Base-by-base conservation (phyloP, 1,140 invertebrate genomes). In the Pseudomyrmex gracilis region DNA sequence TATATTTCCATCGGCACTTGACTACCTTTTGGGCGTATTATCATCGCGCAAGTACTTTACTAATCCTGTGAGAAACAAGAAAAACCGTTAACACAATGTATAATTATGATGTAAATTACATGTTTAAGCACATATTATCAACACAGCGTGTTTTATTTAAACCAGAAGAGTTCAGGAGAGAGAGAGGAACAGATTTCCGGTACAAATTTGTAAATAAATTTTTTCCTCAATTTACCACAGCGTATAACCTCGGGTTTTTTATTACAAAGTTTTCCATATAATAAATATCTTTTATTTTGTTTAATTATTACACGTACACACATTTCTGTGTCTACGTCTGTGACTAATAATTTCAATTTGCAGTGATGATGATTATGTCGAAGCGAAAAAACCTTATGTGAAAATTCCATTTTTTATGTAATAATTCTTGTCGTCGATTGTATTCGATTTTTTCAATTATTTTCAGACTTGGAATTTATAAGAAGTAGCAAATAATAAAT, bases 51-150 rank as follows among this genome's bases (percentile, higher is more conserved):
- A 34, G 87, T 91, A 92, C 83, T 91, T 90, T 85, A 90, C 51
- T 91, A 89, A 92, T 91, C 87, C 84, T 86, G 80, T 90, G 85
- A 82, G 91, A 90, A 92, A 89, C 90, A 34, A 34, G 34, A 34
- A 34, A 34, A 34, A 34, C 34, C 34, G 89, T 92, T 91, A 82
- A 92, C 87, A 90, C 73, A 85, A 90, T 92, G 90, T 94, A 92
- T 91, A 91, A 93, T 92, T 92, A 91, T 87, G 84, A 93, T 93
- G 91, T 92, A 92, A 92, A 94, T 93, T 90, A 89, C 90, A 92
- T 89, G 83, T 92, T 89, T 90, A 91, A 92, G 89, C 89, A 87
- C 88, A 92, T 90, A 87, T 89, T 82, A 70, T 64, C 66, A 74
- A 74, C 22, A 20, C 43, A 53, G 45, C 53, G 77, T 85, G 58